phyloP scores from a whole-genome alignment of 2,888 invertebrate species.

The Elaeidobius kamerunicus region DNA sequence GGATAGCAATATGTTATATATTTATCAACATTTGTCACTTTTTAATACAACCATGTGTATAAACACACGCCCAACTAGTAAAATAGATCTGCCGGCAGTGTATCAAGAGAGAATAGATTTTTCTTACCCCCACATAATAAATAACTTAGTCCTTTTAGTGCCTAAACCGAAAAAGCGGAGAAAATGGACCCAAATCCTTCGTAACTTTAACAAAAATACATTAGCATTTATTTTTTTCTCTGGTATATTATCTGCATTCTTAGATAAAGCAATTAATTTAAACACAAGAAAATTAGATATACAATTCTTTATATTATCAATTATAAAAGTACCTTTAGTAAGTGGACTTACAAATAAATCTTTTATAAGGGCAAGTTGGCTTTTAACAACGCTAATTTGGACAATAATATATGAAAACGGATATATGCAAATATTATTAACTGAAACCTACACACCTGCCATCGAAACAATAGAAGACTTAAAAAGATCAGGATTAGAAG shows the following conservation, averaged over 20 bases:
- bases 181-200: conserved; percentile 1
- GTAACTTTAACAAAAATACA: background rate
- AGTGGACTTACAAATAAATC: conserved; percentile 7
- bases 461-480: conserved; percentile 10
- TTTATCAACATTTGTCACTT: background rate
- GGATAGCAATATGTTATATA: conserved; percentile 3
- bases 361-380: conserved; percentile 4
- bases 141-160: conserved; percentile 9
- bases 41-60: conserved; percentile 2
- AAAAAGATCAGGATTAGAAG: background rate
- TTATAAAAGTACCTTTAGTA: conserved; percentile 3
- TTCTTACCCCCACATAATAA: conserved; percentile 16
- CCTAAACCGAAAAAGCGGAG: conserved; percentile 5
- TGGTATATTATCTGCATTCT: background rate
- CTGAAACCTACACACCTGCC: background rate
- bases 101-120: conserved; percentile 8
- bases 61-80: conserved; percentile 1
- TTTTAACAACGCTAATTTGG: conserved; percentile 5
- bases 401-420: conserved; percentile 3
- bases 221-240: background rate
- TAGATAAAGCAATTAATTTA: background rate
- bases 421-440: conserved; percentile 6
- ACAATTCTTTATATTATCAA: background rate
- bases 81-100: background rate
- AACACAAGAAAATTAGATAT: background rate